Evolutionary conservation across 1,140 invertebrate genomes (phyloP), one percentile per base, ranked within the genome.

Genomic region (Drosophila arawakana): DNA sequence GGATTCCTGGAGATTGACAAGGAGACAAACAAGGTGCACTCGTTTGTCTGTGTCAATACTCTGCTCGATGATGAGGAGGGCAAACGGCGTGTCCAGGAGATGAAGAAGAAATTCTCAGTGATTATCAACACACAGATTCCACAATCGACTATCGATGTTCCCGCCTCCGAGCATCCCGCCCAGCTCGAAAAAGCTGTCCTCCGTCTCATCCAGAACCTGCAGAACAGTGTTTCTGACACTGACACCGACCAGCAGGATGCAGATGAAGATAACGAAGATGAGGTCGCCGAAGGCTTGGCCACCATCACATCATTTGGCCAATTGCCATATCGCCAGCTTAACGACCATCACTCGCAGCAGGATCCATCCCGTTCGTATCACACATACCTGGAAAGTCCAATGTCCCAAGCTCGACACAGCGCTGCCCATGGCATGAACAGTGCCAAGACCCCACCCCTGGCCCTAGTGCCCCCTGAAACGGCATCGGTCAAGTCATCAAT

Each of bases 1-100:
- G 97, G 97, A 3, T 96, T 94, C 71, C 92, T 98, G 3, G 97
- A 97, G 77, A 94, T 96, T 18, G 95, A 97, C 72, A 93, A 94
- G 74, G 93, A 93, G 21, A 95, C 95, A 0, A 95, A 96, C 62
- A 94, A 94, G 46, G 95, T 97, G 0, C 95, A 95, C 67, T 97
- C 96, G 13, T 97, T 98, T 81, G 94, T 97, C 9, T 98, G 97
- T 85, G 94, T 97, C 55, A 98, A 97, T 88, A 96, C 96, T 0
- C 93, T 97, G n/a, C 94, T 97, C 0, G 93, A 94, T 35, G 94
- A 96, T 77, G 93, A 95, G 47, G 96, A 97, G 84, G 96, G 96
- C 15, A 93, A 94, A 60, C 91, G 94, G 7, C 92, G 96, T 0
- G 95, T 96, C 0, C 93, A 93, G 55, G 93, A 96, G 62, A 97